Base-by-base conservation (phyloP, 2,113 vertebrate genomes). In the Vidua macroura region DNA sequence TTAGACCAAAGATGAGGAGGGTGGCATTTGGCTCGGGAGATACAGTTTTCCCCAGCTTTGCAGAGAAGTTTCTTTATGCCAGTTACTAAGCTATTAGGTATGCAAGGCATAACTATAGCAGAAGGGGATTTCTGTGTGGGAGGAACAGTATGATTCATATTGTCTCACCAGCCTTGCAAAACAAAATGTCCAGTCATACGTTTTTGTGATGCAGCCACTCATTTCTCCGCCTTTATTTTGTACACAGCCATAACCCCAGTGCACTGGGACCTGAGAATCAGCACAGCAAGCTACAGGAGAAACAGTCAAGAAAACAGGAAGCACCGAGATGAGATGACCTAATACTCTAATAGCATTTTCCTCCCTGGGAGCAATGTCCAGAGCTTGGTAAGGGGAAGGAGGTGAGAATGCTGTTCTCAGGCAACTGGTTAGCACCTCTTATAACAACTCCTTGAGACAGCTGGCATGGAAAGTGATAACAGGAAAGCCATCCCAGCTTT, bases 111-210 rank as follows among this genome's bases (percentile, higher is more conserved):
- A 92, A 76, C 83, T 75, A 53, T 43, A 94, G 90, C 90, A 92
- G 83, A 96, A 92, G 96, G 95, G 95, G 96, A 96, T 97, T 97
- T 97, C 92, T 97, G 93, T 53, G 94, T 95, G 88, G 94, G 95
- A 95, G 93, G 88, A 95, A 75, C 94, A 70, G 84, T 59, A 84
- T 97, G 95, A 97, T 93, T 97, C 96, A 92, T 81, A 64, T 35
- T 91, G 92, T 92, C 80, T 96, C 92, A 90, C 68, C 88, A 90
- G 92, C 78, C 63, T 94, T 92, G 55, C 28, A 49, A 96, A 95
- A 95, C 86, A 95, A 44, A 94, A 92, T 18, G 83, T 95, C 90
- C 91, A 88, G 87, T 94, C 70, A 87, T 52, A 80, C 1, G 0
- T 67, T 92, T 92, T 69, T 80, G 90, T 30, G 24, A 78, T 27